Base-by-base conservation (phyloP, 2,113 vertebrate genomes). In the Patagioenas fasciata region DNA sequence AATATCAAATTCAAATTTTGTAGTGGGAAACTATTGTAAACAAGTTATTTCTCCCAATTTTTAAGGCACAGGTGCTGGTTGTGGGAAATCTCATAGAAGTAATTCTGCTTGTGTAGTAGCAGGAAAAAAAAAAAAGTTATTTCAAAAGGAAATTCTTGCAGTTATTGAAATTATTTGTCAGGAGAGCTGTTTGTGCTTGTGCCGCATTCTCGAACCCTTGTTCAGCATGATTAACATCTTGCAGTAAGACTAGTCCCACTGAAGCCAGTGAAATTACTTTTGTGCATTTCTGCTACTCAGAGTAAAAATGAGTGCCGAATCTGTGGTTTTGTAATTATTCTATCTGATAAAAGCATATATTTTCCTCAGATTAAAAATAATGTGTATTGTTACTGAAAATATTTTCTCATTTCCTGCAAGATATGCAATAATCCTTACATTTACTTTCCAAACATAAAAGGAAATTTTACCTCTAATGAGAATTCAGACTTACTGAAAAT, bases 171-270 rank as follows among this genome's bases (percentile, higher is more conserved):
- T 18, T 51, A 66, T 74, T 87, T 90, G 21, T 29, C 44, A 78
- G 9, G 78, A 93, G 60, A 80, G 54, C 8, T 80, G 17, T 66
- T 60, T 58, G 21, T 24, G 13, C 11, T 90, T 80, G n/a, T 80
- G 31, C 7, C 50, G 50, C 15, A 20, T 78, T 77, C 64, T 38
- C 3, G 20, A 94, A 57, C 20, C 9, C n/a, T 9, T 54, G 62
- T 84, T 89, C 51, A 83, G 74, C 82, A 50, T 3, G 2, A 82
- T 23, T 88, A 88, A 77, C 15, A 64, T 80, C 89, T 93, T 91
- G 34, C 75, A 91, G 40, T 88, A 92, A 91, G 36, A 73, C n/a
- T 91, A 51, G 56, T 93, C 82, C 79, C 91, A 71, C 29, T 73
- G 91, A 93, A 94, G 60, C 17, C 48, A 48, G 16, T 38, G 26